A percentile compares a stretch with the other conserved stretches of the same genome.
Conservation (phyloP, 2,113 vertebrate species). For the Heptranchias perlo region DNA sequence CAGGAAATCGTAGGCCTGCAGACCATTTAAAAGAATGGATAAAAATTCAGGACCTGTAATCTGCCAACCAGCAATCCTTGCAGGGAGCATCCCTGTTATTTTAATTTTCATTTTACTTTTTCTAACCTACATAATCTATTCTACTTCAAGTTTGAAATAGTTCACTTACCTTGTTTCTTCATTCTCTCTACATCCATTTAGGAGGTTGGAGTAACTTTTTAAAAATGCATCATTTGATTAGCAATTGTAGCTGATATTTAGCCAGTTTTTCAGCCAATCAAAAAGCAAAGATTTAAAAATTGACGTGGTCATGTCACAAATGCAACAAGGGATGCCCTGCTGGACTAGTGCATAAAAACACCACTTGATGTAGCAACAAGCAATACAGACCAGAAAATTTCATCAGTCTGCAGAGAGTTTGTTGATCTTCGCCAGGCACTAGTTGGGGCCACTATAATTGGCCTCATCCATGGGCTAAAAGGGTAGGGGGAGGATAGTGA, state of each 20-base stretch:
- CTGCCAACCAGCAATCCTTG: not conserved
- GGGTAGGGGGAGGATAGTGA: not conserved
- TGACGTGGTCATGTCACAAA: not conserved
- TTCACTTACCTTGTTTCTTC: not conserved
- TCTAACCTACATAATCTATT: not conserved
- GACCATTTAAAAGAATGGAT: not conserved
- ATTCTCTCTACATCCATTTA: not conserved
- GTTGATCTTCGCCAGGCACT: not conserved
- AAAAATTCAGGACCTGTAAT: not conserved
- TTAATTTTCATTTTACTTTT: not conserved
- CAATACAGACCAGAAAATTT: not conserved
- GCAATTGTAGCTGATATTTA: not conserved
- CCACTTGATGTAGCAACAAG: too few species aligned
- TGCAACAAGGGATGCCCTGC: not conserved
- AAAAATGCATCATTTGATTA: not conserved
- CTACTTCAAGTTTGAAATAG: not conserved
- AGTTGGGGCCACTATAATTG: not conserved
- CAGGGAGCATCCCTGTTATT: not conserved
- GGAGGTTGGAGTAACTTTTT: not conserved
- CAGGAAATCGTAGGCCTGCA: not conserved
- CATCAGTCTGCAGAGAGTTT: not conserved
- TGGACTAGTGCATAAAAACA: not conserved
- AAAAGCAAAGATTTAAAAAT: not conserved
- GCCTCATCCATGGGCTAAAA: not conserved
- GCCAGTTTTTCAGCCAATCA: not conserved